Evolutionary conservation across 2,888 invertebrate species (phyloP).

Genomic region (Lampropteryx suffumata): DNA sequence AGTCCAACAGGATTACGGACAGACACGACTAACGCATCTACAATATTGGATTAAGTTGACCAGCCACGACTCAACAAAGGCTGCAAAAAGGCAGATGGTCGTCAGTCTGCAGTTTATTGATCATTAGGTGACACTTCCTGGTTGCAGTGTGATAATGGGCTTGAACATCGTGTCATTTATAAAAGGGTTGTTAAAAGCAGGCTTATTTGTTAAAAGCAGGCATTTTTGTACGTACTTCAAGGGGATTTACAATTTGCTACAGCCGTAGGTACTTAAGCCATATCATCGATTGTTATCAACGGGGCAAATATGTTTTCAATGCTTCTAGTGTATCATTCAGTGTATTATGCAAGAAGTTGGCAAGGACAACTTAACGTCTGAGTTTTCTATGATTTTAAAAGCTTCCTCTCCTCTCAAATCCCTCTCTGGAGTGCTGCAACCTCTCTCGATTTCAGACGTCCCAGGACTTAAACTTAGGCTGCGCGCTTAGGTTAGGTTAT

Average conservation of each 20-base stretch:
- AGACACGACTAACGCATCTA: slow-evolving; percentile 69
- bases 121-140: slow-evolving; percentile 39
- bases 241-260: background rate
- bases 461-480: no score
- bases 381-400: no score
- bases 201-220: slow-evolving; percentile 11
- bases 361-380: no score
- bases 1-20: slow-evolving; percentile 60
- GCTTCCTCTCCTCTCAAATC: no score
- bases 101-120: slow-evolving; percentile 16
- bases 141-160: slow-evolving; percentile 31
- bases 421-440: no score
- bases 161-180: slow-evolving; percentile 8
- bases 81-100: slow-evolving; percentile 43
- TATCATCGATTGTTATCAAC: no score
- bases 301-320: no score
- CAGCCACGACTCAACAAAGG: slow-evolving; percentile 39
- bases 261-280: no score
- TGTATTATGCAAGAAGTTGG: no score
- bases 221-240: slow-evolving; percentile 1
- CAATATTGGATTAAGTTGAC: slow-evolving; percentile 62
- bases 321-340: no score
- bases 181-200: slow-evolving; percentile 16
- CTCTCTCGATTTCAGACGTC: no score
- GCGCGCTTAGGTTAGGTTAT: no score